Evolutionary conservation across 2,113 vertebrate species (phyloP).

Genomic region (Charina bottae): DNA sequence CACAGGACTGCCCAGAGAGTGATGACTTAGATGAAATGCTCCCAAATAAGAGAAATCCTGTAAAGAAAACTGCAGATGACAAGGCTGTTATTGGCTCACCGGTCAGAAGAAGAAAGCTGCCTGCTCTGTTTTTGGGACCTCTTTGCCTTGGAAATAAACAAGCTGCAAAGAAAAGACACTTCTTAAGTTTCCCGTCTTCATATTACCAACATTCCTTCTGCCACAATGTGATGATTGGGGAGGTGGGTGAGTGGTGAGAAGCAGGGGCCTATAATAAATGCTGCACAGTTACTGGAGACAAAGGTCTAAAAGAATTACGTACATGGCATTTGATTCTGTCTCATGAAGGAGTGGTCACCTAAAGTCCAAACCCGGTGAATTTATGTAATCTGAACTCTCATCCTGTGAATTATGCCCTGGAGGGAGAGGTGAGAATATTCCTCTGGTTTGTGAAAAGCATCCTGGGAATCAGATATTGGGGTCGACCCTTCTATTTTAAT

Average conservation of each 20-base stretch:
- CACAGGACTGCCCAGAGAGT: conserved; percentile 66
- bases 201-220: background rate
- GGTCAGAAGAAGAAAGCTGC: conserved; percentile 33
- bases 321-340: background rate
- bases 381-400: background rate
- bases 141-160: conserved; percentile 54
- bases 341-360: background rate
- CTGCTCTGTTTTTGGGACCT: conserved; percentile 41
- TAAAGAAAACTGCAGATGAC: conserved; percentile 50
- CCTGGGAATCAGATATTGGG: background rate
- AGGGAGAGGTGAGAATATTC: background rate
- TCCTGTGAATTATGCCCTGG: background rate
- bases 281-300: conserved; percentile 13
- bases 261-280: conserved; percentile 42
- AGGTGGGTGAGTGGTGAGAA: background rate
- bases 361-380: background rate
- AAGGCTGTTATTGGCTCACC: conserved; percentile 57
- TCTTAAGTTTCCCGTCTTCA: background rate
- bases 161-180: conserved; percentile 49
- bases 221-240: conserved; percentile 17
- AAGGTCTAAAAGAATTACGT: conserved; percentile 30
- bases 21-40: conserved; percentile 73
- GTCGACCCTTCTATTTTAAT: too few relatives aligned
- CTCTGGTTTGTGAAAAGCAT: background rate
- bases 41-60: conserved; percentile 65